Conservation (phyloP, 2,888 invertebrate genomes). For the Patella caerulea region DNA sequence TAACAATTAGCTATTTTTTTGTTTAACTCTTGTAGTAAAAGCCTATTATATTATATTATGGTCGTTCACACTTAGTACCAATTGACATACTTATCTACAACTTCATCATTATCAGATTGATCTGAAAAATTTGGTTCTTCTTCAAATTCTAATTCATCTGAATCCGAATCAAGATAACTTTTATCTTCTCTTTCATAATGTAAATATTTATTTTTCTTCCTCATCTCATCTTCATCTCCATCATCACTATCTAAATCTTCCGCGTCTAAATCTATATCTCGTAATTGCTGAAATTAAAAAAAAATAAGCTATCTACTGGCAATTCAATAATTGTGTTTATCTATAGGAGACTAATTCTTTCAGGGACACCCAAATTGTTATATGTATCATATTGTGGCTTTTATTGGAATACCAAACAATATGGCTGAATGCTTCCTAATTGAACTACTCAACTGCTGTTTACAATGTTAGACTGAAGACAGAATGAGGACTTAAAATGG, state of each 20-base stretch:
- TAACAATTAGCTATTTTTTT: no score
- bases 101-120: constrained; percentile 34
- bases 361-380: no score
- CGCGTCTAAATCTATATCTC: constrained; percentile 46
- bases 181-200: constrained; percentile 49
- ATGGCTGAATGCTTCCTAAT: no score
- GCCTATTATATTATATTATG: not conserved
- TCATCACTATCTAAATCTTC: constrained; percentile 40
- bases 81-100: constrained; percentile 66
- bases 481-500: no score
- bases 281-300: not conserved
- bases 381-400: no score
- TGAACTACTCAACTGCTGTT: no score
- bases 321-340: no score
- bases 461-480: no score
- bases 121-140: constrained; percentile 46
- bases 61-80: no score
- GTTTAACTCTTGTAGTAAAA: no score
- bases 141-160: constrained; percentile 35
- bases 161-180: constrained; percentile 53
- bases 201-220: constrained; percentile 27
- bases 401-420: no score
- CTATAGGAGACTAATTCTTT: no score
- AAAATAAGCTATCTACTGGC: not conserved
- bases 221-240: constrained; percentile 32